Evolutionary conservation across 2,113 vertebrate genomes (phyloP).

Genomic region (Todiramphus saurophagus): DNA sequence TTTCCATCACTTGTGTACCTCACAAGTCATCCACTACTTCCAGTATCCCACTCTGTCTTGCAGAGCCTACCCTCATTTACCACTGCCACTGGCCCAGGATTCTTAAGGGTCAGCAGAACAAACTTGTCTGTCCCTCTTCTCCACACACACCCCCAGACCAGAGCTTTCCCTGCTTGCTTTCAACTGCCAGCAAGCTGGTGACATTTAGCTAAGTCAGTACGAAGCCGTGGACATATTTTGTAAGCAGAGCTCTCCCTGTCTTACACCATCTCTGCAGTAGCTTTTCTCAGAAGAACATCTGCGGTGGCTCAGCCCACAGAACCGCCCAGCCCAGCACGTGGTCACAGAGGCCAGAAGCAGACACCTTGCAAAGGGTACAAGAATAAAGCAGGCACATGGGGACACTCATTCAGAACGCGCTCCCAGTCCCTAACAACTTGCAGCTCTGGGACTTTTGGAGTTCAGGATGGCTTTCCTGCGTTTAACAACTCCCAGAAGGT

Average conservation of each 20-base stretch:
- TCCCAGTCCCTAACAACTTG: rapidly evolving
- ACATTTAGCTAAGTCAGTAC: not conserved
- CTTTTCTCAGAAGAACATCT: not conserved
- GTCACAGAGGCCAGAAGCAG: not conserved
- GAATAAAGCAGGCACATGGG: rapidly evolving
- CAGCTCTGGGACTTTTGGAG: not conserved
- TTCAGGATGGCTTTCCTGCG: not conserved
- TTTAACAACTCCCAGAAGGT: not conserved
- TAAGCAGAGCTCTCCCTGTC: not conserved
- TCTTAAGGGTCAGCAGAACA: not conserved
- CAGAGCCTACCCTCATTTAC: not conserved
- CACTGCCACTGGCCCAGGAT: not conserved
- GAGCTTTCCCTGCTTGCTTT: not conserved
- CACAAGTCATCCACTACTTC: not conserved
- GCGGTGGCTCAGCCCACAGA: not conserved
- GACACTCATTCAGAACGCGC: not conserved
- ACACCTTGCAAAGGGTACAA: not conserved
- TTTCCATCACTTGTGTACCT: not conserved
- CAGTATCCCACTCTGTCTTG: not conserved
- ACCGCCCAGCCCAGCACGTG: not conserved
- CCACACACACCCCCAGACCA: not conserved
- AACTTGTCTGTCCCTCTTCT: not conserved
- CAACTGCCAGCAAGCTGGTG: not conserved
- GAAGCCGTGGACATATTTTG: not conserved
- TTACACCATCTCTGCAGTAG: not conserved